Percentiles rank a stretch among this genome's conserved stretches.
These are phyloP conservation scores for Trichonephila inaurata DNA, from an alignment of 1,140 invertebrate species.

Conservation along the genomic window DNA sequence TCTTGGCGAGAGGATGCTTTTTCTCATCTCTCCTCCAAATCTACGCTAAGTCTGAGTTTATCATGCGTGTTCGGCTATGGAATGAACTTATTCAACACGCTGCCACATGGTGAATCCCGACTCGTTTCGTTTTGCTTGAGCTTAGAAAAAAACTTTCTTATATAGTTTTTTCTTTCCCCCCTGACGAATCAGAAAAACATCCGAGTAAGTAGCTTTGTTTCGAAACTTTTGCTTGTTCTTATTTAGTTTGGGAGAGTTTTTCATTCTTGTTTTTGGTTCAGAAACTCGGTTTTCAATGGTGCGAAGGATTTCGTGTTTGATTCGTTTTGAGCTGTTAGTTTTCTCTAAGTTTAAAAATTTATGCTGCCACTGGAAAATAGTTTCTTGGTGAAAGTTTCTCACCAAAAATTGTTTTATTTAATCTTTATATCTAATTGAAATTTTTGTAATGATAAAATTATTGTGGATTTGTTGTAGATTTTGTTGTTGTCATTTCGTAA, in stretches of 20 bases:
- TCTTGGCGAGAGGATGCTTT: slow-evolving; percentile 70
- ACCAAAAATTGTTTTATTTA: neutral
- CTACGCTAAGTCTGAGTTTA: neutral
- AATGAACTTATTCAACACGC: neutral
- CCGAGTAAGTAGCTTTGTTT: slow-evolving; percentile 2
- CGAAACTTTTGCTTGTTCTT: neutral
- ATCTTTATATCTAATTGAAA: neutral
- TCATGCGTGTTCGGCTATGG: slow-evolving; percentile 31
- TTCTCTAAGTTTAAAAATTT: neutral
- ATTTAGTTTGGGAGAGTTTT: neutral
- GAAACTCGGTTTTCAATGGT: neutral
- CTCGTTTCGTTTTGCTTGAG: neutral
- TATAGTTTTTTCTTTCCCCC: neutral
- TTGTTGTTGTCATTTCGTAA: neutral
- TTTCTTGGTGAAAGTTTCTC: neutral
- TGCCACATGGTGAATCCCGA: neutral
- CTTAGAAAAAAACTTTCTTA: neutral
- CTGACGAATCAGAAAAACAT: neutral
- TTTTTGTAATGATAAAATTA: neutral
- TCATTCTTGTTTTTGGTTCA: neutral
- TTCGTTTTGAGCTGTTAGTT: neutral
- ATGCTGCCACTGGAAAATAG: neutral
- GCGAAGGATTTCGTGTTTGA: neutral
- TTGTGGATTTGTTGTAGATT: neutral
- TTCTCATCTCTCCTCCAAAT: slow-evolving; percentile 45